Base-by-base conservation (phyloP, 2,113 vertebrate genomes). In the Donacobius atricapilla region DNA sequence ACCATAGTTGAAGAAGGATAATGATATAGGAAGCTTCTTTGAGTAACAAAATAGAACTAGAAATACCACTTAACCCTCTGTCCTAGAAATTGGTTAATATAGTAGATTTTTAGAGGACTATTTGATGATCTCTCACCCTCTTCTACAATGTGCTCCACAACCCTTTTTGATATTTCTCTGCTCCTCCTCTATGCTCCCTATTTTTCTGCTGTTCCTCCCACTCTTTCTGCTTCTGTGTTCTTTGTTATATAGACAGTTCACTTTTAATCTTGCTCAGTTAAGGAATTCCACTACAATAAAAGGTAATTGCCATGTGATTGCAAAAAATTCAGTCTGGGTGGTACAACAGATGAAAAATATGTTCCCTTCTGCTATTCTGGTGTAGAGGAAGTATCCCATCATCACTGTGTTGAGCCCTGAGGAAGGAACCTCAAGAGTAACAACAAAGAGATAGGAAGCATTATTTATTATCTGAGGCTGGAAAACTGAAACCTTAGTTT, bases 41-140 rank as follows among this genome's bases (percentile, higher is more conserved):
- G 76, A 89, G 91, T 96, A 72, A 75, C 50, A 80, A 94, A 93
- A 91, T 39, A 81, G 95, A 72, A 94, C 95, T 82, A 93, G 95
- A 95, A 97, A 96, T 95, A 69, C 27, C 88, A 95, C 58, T 97
- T 97, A 97, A 96, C 96, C 90, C 81, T 90, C 45, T 94, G 60
- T 89, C 93, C 93, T 83, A 72, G 86, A 96, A 96, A 97, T 68
- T 95, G 93, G 91, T 87, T 96, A 95, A 96, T 92, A 83, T 5
- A 93, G 83, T 84, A 88, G 87, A 94, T 97, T 92, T 90, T 89
- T 86, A 61, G 48, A 93, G 33, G 70, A 90, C 79, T 95, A 82
- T 91, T 96, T 94, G 90, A 95, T 88, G 86, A 93, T 97, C 87
- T 94, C 87, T 87, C 3, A 0, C 78, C 86, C 84, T 91, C 79